Evolutionary conservation across 2,888 invertebrate genomes (phyloP).

Genomic region (Drosophila sordidapex): DNA sequence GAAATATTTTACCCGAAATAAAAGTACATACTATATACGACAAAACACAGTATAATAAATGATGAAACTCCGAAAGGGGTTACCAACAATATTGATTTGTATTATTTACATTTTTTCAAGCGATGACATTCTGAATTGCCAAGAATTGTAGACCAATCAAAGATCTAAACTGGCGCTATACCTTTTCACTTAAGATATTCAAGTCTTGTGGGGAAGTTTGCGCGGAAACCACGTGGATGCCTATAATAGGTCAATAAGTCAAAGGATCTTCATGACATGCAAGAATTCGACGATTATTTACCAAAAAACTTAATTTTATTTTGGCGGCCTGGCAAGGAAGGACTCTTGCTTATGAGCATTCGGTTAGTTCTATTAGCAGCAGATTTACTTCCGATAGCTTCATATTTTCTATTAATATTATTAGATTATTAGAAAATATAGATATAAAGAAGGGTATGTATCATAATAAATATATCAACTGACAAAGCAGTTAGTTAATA

Average conservation of each 20-base stretch:
- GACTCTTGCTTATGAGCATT: neutral
- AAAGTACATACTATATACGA: conserved; percentile 51
- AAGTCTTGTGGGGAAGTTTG: neutral
- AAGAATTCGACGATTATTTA: neutral
- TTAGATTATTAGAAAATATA: neutral
- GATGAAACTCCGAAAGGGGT: conserved; percentile 62
- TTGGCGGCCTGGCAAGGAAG: neutral
- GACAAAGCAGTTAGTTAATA: neutral
- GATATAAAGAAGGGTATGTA: too few species aligned
- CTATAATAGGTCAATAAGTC: neutral
- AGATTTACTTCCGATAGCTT: neutral
- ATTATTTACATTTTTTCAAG: neutral
- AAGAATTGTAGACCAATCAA: neutral
- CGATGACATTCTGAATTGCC: neutral
- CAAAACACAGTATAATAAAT: conserved; percentile 56
- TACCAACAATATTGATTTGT: conserved; percentile 29
- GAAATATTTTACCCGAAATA: conserved; percentile 67
- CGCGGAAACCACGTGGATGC: neutral
- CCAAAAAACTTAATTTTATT: neutral
- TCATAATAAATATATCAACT: neutral
- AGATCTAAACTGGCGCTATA: neutral
- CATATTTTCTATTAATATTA: neutral
- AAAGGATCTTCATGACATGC: neutral
- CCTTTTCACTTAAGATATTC: neutral
- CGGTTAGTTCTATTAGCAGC: neutral